phyloP scores from a whole-genome alignment of 2,888 invertebrate genomes.

The Yponomeuta plumbellus region DNA sequence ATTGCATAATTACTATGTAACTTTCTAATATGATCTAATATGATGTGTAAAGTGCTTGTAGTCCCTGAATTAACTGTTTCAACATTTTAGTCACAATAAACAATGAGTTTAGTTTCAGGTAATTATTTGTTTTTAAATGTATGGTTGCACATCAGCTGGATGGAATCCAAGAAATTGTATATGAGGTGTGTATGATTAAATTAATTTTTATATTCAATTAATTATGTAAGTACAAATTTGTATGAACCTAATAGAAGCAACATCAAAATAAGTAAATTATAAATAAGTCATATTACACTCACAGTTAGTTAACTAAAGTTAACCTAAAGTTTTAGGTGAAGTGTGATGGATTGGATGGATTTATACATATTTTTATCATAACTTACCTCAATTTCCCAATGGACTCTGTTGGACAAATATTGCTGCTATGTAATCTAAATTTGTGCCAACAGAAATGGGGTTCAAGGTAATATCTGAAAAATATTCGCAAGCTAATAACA shows the following conservation, averaged over 20 bases:
- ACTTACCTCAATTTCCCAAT: background rate
- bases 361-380: background rate
- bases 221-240: constrained; percentile 1
- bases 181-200: background rate
- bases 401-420: too few species aligned
- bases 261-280: background rate
- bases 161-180: background rate
- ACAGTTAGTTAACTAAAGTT: too few species aligned
- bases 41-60: too few species aligned
- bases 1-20: too few species aligned
- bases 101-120: background rate
- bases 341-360: background rate
- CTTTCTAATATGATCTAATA: too few species aligned
- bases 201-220: background rate
- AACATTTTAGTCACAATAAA: background rate
- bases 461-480: too few species aligned
- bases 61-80: too few species aligned
- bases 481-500: background rate
- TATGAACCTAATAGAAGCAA: background rate
- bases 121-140: background rate
- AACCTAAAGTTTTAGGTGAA: background rate
- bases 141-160: background rate
- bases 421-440: too few species aligned
- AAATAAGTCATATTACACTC: background rate
- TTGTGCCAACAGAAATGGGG: too few species aligned